Percentiles rank a stretch among this genome's conserved stretches.
Conservation (phyloP, 37 sponge, comb jelly and placozoan genomes). For the Theonella swinhoei region DNA sequence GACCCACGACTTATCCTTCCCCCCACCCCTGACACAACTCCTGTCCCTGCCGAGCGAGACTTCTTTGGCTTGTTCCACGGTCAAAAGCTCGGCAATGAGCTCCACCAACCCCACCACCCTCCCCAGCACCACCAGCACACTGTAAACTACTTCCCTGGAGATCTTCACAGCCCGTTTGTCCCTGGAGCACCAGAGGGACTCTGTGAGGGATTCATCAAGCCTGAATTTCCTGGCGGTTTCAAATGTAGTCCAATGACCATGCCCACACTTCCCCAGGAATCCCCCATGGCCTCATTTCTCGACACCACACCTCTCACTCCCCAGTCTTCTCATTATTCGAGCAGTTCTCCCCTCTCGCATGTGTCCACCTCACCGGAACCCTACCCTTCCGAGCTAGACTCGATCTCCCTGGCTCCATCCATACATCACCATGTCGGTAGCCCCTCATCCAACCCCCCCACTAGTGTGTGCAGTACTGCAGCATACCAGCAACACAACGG, state of each 20-base stretch:
- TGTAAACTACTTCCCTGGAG: not conserved
- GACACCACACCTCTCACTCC: slow-evolving; percentile 44
- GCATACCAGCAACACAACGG: not conserved
- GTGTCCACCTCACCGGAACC: not conserved
- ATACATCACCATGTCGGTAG: not conserved
- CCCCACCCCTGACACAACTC: slow-evolving; percentile 33
- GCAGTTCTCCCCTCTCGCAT: slow-evolving; percentile 51
- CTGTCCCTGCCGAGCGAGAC: not conserved
- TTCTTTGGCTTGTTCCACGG: slow-evolving; percentile 4
- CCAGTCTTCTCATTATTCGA: slow-evolving; percentile 35
- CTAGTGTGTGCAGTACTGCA: slow-evolving; percentile 17
- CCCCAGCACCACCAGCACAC: not conserved
- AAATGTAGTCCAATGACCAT: not conserved
- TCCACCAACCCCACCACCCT: too few relatives aligned
- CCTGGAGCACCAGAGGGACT: slow-evolving; percentile 7
- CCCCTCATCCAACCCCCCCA: not conserved
- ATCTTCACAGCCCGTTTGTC: not conserved
- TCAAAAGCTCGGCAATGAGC: not conserved
- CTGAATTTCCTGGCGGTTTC: slow-evolving; percentile 1
- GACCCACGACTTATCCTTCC: slow-evolving; percentile 14
- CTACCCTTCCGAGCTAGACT: not conserved
- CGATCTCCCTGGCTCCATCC: not conserved
- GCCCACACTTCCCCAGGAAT: not conserved
- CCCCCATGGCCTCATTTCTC: not conserved
- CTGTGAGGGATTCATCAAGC: slow-evolving; percentile 36